These are phyloP conservation scores for Psephotus haematonotus DNA, from an alignment of 2,113 vertebrate genomes.

Conservation along the genomic window DNA sequence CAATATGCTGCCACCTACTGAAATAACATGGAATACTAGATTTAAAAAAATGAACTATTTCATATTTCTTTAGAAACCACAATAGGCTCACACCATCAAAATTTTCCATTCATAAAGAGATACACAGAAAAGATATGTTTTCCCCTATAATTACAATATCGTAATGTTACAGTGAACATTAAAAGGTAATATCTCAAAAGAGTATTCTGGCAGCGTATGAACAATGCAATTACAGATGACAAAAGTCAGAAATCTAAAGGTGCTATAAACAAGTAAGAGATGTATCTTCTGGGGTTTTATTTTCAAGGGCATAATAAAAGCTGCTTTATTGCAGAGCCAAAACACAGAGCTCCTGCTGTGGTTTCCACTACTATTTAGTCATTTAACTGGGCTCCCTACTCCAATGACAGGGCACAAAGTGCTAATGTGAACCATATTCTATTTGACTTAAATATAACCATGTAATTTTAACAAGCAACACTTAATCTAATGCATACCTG, in stretches of 20 bases:
- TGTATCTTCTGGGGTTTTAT: neutral
- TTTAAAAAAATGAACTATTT: neutral
- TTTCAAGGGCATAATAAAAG: neutral
- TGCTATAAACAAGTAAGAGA: neutral
- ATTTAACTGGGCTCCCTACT: neutral
- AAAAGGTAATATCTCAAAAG: neutral
- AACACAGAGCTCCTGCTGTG: rapidly evolving
- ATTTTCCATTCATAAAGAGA: neutral
- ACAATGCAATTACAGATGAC: neutral
- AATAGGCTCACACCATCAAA: neutral
- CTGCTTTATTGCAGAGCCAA: neutral
- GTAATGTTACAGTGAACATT: neutral
- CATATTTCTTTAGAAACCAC: neutral
- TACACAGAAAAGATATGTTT: neutral
- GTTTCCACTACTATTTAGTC: neutral
- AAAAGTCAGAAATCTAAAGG: neutral
- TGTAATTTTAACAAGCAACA: neutral
- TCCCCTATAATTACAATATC: neutral
- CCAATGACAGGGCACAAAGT: neutral
- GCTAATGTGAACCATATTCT: neutral
- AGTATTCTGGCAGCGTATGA: neutral
- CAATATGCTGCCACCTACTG: constrained; percentile 71
- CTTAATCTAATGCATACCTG: constrained; percentile 76
- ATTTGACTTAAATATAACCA: neutral
- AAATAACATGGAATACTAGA: neutral